Conservation (phyloP, 2,113 vertebrate species). For the Melanocharis versteri region DNA sequence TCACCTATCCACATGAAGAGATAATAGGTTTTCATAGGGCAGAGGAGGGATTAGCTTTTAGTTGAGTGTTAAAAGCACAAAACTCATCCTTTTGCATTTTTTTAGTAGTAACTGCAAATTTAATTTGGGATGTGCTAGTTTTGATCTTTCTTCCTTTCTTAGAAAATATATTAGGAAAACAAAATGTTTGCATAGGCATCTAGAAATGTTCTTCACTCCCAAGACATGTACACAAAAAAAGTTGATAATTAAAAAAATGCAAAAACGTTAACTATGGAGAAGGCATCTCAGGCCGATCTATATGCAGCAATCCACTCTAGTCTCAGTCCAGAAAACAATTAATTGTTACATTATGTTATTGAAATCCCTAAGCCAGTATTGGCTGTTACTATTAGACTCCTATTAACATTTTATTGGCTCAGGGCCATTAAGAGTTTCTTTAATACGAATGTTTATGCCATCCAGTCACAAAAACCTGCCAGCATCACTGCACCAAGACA, state of each 20-base stretch:
- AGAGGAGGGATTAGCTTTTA: not conserved
- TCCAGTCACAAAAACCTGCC: not conserved
- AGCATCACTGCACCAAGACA: not conserved
- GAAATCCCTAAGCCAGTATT: not conserved
- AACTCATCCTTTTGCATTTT: not conserved
- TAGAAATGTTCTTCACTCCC: not conserved
- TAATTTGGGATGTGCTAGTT: not conserved
- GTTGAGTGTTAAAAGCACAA: not conserved
- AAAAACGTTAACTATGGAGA: not conserved
- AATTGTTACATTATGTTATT: not conserved
- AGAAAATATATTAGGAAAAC: not conserved
- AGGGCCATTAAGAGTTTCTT: not conserved
- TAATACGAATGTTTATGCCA: not conserved
- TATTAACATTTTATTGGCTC: not conserved
- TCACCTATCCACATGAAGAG: not conserved
- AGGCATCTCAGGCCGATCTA: not conserved
- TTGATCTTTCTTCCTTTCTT: not conserved
- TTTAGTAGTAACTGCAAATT: not conserved
- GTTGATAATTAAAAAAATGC: fast-evolving
- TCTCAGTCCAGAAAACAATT: not conserved
- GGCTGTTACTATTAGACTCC: not conserved
- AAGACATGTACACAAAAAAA: not conserved
- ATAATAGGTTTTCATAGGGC: not conserved
- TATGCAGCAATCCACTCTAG: not conserved
- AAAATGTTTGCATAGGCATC: not conserved